A percentile compares a stretch with the other conserved stretches of the same genome.
phyloP scores from a whole-genome alignment of 2,888 invertebrate species.

The Cephus spinipes region DNA sequence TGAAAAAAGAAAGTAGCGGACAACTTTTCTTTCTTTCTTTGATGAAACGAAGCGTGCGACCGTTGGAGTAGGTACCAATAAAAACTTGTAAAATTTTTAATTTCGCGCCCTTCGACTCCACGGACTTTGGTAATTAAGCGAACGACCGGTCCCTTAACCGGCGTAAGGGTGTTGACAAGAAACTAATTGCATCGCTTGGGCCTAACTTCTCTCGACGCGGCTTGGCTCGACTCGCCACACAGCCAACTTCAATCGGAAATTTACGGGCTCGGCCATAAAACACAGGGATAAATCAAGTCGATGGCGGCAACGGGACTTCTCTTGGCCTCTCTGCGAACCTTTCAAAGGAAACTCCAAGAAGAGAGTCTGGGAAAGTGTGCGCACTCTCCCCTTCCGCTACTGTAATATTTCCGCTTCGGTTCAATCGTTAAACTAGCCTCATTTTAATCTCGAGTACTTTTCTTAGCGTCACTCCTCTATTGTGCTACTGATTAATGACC shows the following conservation, averaged over 20 bases:
- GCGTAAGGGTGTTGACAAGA: slow-evolving; percentile 22
- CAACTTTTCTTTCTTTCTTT: slow-evolving; percentile 38
- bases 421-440: not conserved
- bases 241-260: slow-evolving; percentile 23
- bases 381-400: slow-evolving; percentile 11
- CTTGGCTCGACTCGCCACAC: slow-evolving; percentile 6
- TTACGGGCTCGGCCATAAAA: slow-evolving; percentile 22
- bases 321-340: slow-evolving; percentile 10
- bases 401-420: slow-evolving; percentile 3
- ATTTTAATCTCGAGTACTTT: not conserved
- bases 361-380: slow-evolving; percentile 9
- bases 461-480: not conserved
- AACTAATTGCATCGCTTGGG: slow-evolving; percentile 27
- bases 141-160: slow-evolving; percentile 16
- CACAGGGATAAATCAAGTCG: slow-evolving; percentile 23
- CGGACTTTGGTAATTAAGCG: slow-evolving; percentile 26
- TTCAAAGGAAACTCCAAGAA: slow-evolving; percentile 12
- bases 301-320: slow-evolving; percentile 10
- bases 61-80: slow-evolving; percentile 8
- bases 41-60: slow-evolving; percentile 12
- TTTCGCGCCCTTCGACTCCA: slow-evolving; percentile 22
- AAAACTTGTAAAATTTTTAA: slow-evolving; percentile 24
- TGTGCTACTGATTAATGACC: not conserved
- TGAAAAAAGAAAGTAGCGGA: slow-evolving; percentile 12
- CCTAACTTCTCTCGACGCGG: slow-evolving; percentile 8